phyloP scores from a whole-genome alignment of 2,888 invertebrate species.

The Lasioglossum pauxillum region DNA sequence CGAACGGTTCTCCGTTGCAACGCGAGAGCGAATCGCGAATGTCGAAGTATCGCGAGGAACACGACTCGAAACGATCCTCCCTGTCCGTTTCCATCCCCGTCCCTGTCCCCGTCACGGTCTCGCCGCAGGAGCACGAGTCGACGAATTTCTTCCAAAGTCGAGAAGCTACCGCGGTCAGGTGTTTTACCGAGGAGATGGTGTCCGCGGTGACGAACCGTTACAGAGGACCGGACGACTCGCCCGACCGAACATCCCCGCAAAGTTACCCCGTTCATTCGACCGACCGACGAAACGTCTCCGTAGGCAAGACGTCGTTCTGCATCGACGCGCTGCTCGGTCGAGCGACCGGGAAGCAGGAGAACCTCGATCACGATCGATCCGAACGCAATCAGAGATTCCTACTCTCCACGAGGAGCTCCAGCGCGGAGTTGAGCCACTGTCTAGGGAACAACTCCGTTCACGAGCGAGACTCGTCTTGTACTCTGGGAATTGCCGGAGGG shows the following conservation, averaged over 20 bases:
- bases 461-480: slow-evolving; percentile 53
- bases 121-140: slow-evolving; percentile 41
- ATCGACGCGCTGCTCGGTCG: slow-evolving; percentile 94
- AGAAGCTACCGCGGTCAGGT: slow-evolving; percentile 53
- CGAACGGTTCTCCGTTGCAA: slow-evolving; percentile 64
- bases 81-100: slow-evolving; percentile 22
- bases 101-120: slow-evolving; percentile 28
- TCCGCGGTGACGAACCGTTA: slow-evolving; percentile 57
- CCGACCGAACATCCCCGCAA: slow-evolving; percentile 65
- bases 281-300: slow-evolving; percentile 52
- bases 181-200: slow-evolving; percentile 65
- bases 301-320: slow-evolving; percentile 92
- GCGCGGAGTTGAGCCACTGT: slow-evolving; percentile 4
- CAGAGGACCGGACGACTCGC: slow-evolving; percentile 60
- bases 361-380: slow-evolving; percentile 51
- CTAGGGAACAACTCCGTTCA: slow-evolving; percentile 19
- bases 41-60: slow-evolving; percentile 66
- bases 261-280: slow-evolving; percentile 59
- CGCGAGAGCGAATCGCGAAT: slow-evolving; percentile 58
- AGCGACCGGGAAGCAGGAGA: slow-evolving; percentile 77
- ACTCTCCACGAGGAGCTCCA: slow-evolving; percentile 12
- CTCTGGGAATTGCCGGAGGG: not conserved
- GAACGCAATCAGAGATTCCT: slow-evolving; percentile 39
- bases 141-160: slow-evolving; percentile 54
- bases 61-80: slow-evolving; percentile 58